Base-by-base conservation (phyloP, 2,888 invertebrate genomes). In the Nymphalis c-album region DNA sequence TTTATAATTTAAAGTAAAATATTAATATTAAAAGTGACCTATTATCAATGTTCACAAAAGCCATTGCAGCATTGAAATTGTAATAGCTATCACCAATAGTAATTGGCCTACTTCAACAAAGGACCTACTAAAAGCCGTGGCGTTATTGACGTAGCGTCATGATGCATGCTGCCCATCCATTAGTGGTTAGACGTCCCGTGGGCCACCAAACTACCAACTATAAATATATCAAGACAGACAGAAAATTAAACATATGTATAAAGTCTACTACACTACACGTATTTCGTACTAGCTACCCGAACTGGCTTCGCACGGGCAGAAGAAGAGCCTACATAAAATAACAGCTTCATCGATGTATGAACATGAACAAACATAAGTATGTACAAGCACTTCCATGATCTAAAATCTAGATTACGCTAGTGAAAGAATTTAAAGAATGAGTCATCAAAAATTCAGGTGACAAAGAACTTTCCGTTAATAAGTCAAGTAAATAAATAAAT, bases 21-120 rank as follows among this genome's bases (percentile, higher is more conserved):
- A 55, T 31, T 55, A 55, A 55, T n/a, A 55, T 40, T 40, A 18
- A 18, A 18, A n/a, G 6, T 17, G 7, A 2, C 17, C 5, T 18
- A 48, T 48, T n/a, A 57, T 59, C n/a, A 67, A 63, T 47, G 47
- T 51, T 60, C 47, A 67, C 53, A 63, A 63, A 63, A 53, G 58
- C 60, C 64, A 65, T 53, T 67, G 67, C 60, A 63, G 51, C 63
- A 60, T 63, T 63, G 67, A 53, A 63, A 60, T 67, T 67, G 48
- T 63, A 60, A 67, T 63, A 46, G 57, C 57, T 57, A 57, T 57
- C 57, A 26, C 57, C 60, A 68, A 69, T 69, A 81, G 85, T 86
- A 85, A 88, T 86, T 87, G 84, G 79, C 79, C 80, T 82, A 83
- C 82, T 86, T 84, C 81, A 87, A 86, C 84, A 88, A 87, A 83